These are phyloP conservation scores for Drosophila sp. DNA, from an alignment of 1,140 invertebrate species.

Conservation along the genomic window DNA sequence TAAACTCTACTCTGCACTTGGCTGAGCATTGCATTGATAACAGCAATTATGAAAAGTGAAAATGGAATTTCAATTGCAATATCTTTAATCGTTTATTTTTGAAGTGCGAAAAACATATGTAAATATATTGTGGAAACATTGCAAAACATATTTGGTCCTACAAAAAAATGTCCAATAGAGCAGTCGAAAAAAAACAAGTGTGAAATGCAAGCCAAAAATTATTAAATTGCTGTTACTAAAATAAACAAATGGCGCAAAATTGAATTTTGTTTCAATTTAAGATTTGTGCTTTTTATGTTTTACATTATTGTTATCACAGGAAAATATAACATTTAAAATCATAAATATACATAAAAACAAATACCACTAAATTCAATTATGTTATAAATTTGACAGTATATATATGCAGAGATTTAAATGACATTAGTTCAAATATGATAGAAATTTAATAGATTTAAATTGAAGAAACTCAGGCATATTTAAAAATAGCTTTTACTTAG, in stretches of 20 bases:
- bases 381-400: too few species aligned
- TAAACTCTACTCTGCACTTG: constrained; percentile 9
- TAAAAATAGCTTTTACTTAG: too few species aligned
- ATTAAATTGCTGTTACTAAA: neutral
- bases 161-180: neutral
- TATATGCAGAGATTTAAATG: too few species aligned
- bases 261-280: constrained; percentile 5
- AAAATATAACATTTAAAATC: too few species aligned
- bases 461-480: too few species aligned
- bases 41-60: constrained; percentile 40
- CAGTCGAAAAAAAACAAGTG: neutral
- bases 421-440: too few species aligned
- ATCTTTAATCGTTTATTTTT: constrained; percentile 39
- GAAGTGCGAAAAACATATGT: constrained; percentile 22
- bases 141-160: constrained; percentile 14
- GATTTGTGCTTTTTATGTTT: too few species aligned
- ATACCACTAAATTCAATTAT: too few species aligned
- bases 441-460: too few species aligned
- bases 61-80: constrained; percentile 59
- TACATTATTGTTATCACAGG: too few species aligned
- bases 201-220: neutral
- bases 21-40: constrained; percentile 31
- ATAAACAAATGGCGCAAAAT: neutral
- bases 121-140: constrained; percentile 35
- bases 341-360: too few species aligned